A percentile compares a stretch with the other conserved stretches of the same genome.
Evolutionary conservation across 2,888 invertebrate species (phyloP).

Genomic region (Andrena camellia): DNA sequence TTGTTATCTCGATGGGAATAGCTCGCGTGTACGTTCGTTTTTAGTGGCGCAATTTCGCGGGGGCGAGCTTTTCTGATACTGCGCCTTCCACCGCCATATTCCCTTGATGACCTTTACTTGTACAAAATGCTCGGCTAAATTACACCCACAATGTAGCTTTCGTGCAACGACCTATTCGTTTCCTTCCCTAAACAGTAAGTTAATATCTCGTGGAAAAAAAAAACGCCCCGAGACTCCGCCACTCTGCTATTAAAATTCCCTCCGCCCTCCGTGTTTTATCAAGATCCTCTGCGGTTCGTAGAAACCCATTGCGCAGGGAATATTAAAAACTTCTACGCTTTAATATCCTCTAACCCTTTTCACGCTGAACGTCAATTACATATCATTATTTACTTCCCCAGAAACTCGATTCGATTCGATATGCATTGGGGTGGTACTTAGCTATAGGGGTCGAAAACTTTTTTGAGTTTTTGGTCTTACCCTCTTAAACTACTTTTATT

Average conservation of each 20-base stretch:
- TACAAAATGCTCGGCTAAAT: constrained; percentile 51
- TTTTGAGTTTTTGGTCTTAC: too few species aligned
- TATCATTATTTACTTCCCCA: too few species aligned
- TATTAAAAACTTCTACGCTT: neutral
- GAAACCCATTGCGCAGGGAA: neutral
- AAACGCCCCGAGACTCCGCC: neutral
- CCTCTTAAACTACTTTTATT: too few species aligned
- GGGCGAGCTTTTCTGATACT: constrained; percentile 36
- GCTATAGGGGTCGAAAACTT: too few species aligned
- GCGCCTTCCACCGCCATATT: constrained; percentile 28
- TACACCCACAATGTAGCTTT: constrained; percentile 16
- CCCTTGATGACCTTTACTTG: constrained; percentile 52
- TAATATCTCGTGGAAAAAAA: constrained; percentile 27
- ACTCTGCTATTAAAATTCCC: constrained; percentile 6
- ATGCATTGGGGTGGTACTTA: too few species aligned
- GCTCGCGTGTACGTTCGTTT: constrained; percentile 38
- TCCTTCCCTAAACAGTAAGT: constrained; percentile 22
- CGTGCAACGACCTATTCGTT: neutral
- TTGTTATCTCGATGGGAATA: constrained; percentile 56
- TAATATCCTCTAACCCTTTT: neutral
- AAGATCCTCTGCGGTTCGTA: neutral
- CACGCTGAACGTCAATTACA: too few species aligned
- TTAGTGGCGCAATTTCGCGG: constrained; percentile 50
- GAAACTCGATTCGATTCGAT: too few species aligned
- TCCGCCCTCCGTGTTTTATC: neutral